phyloP scores from a whole-genome alignment of 2,888 invertebrate genomes.

The Saturnia japonica region DNA sequence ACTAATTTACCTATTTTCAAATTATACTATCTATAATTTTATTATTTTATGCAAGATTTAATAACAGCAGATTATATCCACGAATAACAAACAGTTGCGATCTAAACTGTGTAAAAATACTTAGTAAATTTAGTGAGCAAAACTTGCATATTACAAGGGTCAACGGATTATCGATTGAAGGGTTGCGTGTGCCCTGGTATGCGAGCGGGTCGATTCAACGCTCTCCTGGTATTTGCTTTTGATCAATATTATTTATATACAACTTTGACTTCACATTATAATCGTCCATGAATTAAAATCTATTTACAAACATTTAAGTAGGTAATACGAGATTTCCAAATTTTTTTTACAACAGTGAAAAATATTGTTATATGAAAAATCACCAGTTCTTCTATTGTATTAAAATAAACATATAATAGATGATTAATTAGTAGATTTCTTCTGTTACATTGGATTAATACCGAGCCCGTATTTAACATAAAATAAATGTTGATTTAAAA shows the following conservation, averaged over 20 bases:
- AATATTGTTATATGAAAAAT: not conserved
- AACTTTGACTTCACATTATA: not conserved
- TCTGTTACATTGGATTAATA: no score
- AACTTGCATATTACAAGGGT: conserved; percentile 44
- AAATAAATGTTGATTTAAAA: no score
- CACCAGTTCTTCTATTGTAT: no score
- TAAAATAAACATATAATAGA: no score
- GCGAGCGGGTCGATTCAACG: conserved; percentile 9
- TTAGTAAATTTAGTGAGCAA: conserved; percentile 28
- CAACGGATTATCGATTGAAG: conserved; percentile 56
- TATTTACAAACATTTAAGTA: not conserved
- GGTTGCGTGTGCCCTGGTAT: conserved; percentile 40
- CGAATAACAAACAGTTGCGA: not conserved
- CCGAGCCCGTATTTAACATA: no score
- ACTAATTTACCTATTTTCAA: not conserved
- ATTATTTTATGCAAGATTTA: not conserved
- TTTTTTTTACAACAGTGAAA: not conserved
- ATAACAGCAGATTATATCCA: not conserved
- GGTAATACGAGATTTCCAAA: not conserved
- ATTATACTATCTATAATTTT: not conserved
- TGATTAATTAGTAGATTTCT: no score
- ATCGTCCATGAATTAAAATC: not conserved
- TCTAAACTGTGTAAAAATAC: not conserved
- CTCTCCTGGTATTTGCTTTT: conserved; percentile 10
- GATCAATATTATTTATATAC: conserved; percentile 13